Base-by-base conservation (phyloP, 1,140 invertebrate species). In the Prorops nasuta region DNA sequence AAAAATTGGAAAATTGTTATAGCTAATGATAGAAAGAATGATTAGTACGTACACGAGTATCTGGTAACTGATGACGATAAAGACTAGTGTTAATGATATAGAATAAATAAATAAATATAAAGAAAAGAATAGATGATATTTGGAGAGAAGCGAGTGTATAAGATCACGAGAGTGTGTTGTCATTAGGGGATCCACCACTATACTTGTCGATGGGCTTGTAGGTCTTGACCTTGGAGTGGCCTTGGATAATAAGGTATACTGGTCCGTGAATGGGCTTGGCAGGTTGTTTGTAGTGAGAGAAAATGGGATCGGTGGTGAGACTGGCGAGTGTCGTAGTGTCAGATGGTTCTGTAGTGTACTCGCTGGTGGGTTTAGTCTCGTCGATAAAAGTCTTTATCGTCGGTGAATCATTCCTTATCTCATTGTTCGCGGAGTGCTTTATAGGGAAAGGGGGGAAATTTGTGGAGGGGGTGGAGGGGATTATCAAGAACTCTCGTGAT, bases 171-270 rank as follows among this genome's bases (percentile, higher is more conserved):
- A n/a, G n/a, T n/a, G n/a, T n/a, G 49, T 61, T 66, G 14, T 56
- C 56, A 28, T 58, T 52, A 1, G 67, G 19, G 0, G 68, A 64
- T 10, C 60, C 20, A 0, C 71, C 72, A 37, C 78, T 67, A 15
- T 75, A 69, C 44, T 69, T 69, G 39, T 85, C 81, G n/a, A 74
- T 82, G 0, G 86, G 83, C 15, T 87, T 84, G 64, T 90, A 90
- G 1, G 86, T 90, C 73, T 90, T 90, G 0, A 90, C 88, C 73
- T 89, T 90, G 0, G 88, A 90, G 63, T 90, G 88, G 1, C 88
- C 88, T 71, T 90, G 86, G 56, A 90, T 90, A 17, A 90, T 90
- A 7, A 89, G 74, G 60, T 90, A 89, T 79, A 87, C 83, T 2
- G 88, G 86, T 3, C 83, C 80, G 24, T 78, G 64, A 0, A 86